Percentiles rank a stretch among this genome's conserved stretches.
Evolutionary conservation across 2,888 invertebrate species (phyloP).

Genomic region (Pherbina coryleti): DNA sequence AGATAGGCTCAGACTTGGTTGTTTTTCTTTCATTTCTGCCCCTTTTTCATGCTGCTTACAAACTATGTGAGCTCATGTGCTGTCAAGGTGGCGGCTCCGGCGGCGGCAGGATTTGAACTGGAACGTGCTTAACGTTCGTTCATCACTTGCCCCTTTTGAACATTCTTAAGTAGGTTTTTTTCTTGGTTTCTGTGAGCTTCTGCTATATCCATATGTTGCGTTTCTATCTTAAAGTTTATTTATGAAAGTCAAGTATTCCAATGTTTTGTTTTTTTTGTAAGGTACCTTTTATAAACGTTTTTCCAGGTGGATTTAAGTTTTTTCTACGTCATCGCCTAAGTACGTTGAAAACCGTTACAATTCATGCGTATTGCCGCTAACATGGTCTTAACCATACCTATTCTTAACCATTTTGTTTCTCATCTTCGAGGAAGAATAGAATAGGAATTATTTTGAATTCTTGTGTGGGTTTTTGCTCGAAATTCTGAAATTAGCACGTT

Average conservation of each 20-base stretch:
- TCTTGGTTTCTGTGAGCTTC: no score
- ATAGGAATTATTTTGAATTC: no score
- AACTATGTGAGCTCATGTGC: neutral
- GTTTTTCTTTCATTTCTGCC: neutral
- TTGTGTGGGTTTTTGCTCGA: neutral
- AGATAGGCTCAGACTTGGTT: neutral
- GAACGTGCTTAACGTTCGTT: conserved; percentile 2
- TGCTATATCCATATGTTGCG: neutral
- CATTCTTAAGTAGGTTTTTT: neutral
- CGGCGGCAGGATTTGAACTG: conserved; percentile 18
- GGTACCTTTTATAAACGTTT: no score
- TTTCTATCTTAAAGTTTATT: no score
- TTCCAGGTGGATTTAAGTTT: no score
- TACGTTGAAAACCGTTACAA: no score
- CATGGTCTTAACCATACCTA: no score
- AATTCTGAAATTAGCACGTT: conserved; percentile 3
- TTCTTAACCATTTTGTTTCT: no score
- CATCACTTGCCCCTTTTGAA: neutral
- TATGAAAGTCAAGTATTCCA: neutral
- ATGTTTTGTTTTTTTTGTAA: neutral
- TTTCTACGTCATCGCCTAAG: no score
- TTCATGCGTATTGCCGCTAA: no score
- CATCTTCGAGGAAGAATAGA: no score
- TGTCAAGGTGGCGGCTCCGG: neutral
- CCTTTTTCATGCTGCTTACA: neutral